Base-by-base conservation (phyloP, 1,140 invertebrate genomes). In the Papilio dardanus region DNA sequence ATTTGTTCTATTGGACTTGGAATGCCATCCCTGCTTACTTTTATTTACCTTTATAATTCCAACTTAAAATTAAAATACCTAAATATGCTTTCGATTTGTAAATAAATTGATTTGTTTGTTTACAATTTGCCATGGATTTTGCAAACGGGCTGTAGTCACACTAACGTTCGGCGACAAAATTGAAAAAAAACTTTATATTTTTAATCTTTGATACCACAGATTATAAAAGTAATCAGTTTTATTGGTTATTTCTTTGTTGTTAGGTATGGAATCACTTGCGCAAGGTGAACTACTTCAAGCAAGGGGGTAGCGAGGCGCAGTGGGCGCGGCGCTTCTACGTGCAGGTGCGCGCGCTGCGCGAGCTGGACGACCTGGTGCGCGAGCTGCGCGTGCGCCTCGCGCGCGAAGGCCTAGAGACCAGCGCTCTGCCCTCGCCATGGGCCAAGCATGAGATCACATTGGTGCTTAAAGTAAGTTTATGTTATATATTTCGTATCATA, bases 321-420 rank as follows among this genome's bases (percentile, higher is more conserved):
- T 99, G 98, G 98, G 96, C 96, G 3, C 91, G 93, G 2, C 91
- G 94, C 1, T 95, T 96, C 86, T 97, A 95, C 87, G 94, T 99
- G 33, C 97, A 98, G 82, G 86, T 96, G 16, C 95, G 95, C 14
- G 94, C 96, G 0, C 87, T 99, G 2, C 94, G 94, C 8, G 97
- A 98, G 85, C 95, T 97, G 62, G 90, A 95, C 76, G 93, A 95
- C n/a, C 83, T 98, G 21, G 94, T 97, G 1, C 85, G 94, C 2
- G 97, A 98, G 75, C 86, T 98, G 21, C 95, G 94, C 0, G 10
- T 79, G 2, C 94, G 97, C 12, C 92, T 98, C 1, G 78, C 88
- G 5, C 30, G 77, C 1, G 81, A 96, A 0, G 94, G 95, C 5
- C 94, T 97, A n/a, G 92, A 86, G 31, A 85, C 94, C 31, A 82